Evolutionary conservation across 2,797 vertebrate species (phyloP).

Genomic region (Phyllotis vaccarum): DNA sequence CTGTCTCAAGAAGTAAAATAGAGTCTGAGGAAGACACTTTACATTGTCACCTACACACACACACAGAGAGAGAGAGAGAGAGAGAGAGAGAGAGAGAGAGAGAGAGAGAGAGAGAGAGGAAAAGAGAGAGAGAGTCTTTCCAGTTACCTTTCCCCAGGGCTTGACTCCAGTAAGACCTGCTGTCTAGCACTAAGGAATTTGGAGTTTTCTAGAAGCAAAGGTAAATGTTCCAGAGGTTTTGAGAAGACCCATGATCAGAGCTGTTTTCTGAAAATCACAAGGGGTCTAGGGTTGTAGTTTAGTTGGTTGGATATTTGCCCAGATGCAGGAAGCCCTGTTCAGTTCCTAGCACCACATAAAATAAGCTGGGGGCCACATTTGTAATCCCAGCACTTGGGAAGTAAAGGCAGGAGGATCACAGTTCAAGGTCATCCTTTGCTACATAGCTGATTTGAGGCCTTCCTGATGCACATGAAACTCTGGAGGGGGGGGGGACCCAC

Average conservation of each 20-base stretch:
- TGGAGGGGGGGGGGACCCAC: no score
- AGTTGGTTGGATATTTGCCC: not conserved
- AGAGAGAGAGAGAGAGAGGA: no score
- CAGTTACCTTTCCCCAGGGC: not conserved
- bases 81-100: no score
- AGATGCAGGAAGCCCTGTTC: not conserved
- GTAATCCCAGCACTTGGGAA: not conserved
- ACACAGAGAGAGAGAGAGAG: no score
- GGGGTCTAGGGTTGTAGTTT: not conserved
- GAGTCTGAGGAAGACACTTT: no score
- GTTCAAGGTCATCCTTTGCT: not conserved
- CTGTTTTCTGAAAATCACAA: not conserved
- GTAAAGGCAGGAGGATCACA: not conserved
- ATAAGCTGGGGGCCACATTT: not conserved
- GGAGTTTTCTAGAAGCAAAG: constrained; percentile 21
- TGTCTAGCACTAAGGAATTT: not conserved
- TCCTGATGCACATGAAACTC: not conserved
- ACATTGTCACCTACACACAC: not conserved
- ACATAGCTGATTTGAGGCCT: not conserved
- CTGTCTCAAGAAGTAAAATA: not conserved
- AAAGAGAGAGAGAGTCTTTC: no score
- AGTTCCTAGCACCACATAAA: not conserved
- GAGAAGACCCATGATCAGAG: not conserved
- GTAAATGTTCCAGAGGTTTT: not conserved
- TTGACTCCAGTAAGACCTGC: not conserved